Conservation (phyloP, 1,140 invertebrate genomes). For the Sipha flava region DNA sequence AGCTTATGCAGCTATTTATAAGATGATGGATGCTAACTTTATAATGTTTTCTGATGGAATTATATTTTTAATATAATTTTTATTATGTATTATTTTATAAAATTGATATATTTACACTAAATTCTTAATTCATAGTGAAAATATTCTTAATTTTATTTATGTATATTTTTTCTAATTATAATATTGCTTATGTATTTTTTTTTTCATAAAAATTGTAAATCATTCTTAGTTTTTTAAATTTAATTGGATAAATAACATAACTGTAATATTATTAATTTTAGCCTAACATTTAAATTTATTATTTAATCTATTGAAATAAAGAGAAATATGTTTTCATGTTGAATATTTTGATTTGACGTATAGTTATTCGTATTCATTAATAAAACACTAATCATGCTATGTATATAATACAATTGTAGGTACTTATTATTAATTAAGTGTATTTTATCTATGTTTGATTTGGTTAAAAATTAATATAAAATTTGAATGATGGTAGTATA, state of each 20-base stretch:
- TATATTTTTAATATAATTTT: slow-evolving; percentile 70
- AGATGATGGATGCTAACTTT: slow-evolving; percentile 83
- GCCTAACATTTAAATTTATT: too few species aligned
- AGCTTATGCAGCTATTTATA: slow-evolving; percentile 64
- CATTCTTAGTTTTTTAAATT: too few species aligned
- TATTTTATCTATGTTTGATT: too few species aligned
- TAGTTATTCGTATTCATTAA: background rate
- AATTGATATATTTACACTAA: background rate
- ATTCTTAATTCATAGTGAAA: background rate
- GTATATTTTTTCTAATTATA: background rate
- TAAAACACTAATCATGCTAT: background rate
- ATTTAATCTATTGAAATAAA: too few species aligned
- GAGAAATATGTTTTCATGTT: too few species aligned
- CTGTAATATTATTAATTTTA: too few species aligned
- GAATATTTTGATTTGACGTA: background rate
- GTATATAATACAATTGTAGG: too few species aligned
- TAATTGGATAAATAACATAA: too few species aligned
- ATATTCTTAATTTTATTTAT: background rate
- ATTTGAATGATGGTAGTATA: too few species aligned
- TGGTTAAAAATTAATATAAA: too few species aligned
- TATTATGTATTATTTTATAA: background rate
- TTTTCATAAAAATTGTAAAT: background rate
- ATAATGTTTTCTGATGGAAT: slow-evolving; percentile 83
- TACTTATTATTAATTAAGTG: too few species aligned
- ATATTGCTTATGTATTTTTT: background rate